These are phyloP conservation scores for Bombus soroeensis DNA, from an alignment of 1,140 invertebrate species.

Conservation along the genomic window DNA sequence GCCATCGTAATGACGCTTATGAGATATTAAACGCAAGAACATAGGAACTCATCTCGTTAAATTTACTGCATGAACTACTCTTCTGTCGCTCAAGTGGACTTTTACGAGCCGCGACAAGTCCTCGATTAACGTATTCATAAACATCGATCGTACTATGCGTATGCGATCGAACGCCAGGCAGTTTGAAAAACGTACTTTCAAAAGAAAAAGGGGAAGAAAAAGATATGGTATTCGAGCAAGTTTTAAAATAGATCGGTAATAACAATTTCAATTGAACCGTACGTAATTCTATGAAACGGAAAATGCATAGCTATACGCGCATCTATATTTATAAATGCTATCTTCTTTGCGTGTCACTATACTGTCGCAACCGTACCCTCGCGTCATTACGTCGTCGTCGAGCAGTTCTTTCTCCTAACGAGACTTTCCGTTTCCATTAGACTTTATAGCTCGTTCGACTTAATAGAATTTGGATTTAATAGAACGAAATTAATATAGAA, in stretches of 20 bases:
- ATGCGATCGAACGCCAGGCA: no score
- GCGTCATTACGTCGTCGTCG: neutral
- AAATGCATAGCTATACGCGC: neutral
- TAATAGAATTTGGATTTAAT: no score
- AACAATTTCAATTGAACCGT: neutral
- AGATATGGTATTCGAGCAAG: neutral
- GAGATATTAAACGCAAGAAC: slow-evolving; percentile 5
- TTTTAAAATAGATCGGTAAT: no score
- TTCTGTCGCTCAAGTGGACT: slow-evolving; percentile 4
- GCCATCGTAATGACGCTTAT: neutral
- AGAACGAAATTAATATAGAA: no score
- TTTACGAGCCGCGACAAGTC: slow-evolving; percentile 24
- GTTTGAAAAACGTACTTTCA: neutral
- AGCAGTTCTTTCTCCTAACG: neutral
- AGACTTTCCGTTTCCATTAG: neutral
- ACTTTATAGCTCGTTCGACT: neutral
- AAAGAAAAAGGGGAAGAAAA: neutral
- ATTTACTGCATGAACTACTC: slow-evolving; percentile 15
- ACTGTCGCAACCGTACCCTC: no score
- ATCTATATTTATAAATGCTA: no score
- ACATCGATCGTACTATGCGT: neutral
- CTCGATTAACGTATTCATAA: slow-evolving; percentile 28
- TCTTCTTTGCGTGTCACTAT: no score
- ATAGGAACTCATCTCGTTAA: slow-evolving; percentile 3
- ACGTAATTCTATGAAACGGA: neutral